Conservation (phyloP, 2,113 vertebrate species). For the Potamarius usumacintae region DNA sequence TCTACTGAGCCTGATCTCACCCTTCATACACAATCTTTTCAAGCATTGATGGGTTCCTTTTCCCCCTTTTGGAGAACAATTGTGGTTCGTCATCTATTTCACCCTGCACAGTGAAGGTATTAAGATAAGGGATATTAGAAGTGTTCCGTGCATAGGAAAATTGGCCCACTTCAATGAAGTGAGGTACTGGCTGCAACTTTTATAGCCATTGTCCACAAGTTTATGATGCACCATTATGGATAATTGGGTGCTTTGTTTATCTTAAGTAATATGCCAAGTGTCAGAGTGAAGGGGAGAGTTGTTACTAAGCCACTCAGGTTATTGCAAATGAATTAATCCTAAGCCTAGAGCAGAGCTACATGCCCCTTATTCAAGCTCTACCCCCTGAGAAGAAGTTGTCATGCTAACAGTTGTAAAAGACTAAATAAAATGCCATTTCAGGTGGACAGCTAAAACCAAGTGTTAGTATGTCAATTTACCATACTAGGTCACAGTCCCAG, state of each 20-base stretch:
- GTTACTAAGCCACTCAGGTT: slow-evolving; percentile 14
- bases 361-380: neutral
- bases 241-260: neutral
- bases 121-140: slow-evolving; percentile 10
- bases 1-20: neutral
- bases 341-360: neutral
- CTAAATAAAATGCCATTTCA: slow-evolving; percentile 16
- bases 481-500: too few species aligned
- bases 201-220: too few species aligned
- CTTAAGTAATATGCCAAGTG: neutral
- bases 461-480: neutral
- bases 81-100: neutral
- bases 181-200: too few species aligned
- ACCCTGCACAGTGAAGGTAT: neutral
- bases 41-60: neutral
- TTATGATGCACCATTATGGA: neutral
- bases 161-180: neutral
- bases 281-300: neutral
- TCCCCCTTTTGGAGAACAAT: neutral
- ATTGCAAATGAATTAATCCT: neutral
- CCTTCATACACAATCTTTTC: neutral
- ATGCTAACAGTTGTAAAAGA: slow-evolving; percentile 3
- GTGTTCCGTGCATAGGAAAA: slow-evolving; percentile 11
- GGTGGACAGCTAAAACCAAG: neutral
- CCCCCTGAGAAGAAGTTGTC: neutral